These are phyloP conservation scores for Drepana falcataria DNA, from an alignment of 2,888 invertebrate species.

Conservation along the genomic window DNA sequence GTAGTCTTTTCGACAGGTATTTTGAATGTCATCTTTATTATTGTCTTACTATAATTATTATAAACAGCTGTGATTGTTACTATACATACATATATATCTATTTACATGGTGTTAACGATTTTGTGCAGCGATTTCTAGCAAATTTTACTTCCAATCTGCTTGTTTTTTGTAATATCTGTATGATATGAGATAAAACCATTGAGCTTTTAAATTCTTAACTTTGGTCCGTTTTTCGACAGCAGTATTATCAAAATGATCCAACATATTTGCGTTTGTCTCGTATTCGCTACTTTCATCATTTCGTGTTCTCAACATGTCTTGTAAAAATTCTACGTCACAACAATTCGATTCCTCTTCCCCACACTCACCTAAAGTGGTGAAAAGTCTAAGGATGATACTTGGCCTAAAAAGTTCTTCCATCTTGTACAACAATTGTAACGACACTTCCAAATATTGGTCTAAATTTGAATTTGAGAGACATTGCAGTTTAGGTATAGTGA, in stretches of 20 bases:
- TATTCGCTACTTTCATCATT: neutral
- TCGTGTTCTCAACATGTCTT: neutral
- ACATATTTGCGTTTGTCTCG: too few species aligned
- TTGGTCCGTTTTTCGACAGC: constrained; percentile 4
- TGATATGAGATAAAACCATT: neutral
- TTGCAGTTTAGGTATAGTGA: constrained; percentile 57
- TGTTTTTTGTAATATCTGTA: constrained; percentile 33
- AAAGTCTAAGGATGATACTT: constrained; percentile 15
- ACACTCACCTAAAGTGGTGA: constrained; percentile 11
- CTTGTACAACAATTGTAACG: constrained; percentile 11
- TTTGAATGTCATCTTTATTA: constrained; percentile 55
- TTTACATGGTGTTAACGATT: constrained; percentile 7
- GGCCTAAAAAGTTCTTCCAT: constrained; percentile 24
- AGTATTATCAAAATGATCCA: constrained; percentile 2
- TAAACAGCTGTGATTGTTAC: constrained; percentile 62
- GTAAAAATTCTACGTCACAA: neutral
- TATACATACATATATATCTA: constrained; percentile 17
- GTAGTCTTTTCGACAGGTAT: constrained; percentile 66
- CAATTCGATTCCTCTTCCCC: constrained; percentile 13
- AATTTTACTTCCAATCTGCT: constrained; percentile 48
- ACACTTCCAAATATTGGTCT: constrained; percentile 46
- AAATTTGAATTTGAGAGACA: constrained; percentile 56
- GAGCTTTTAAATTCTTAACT: too few species aligned
- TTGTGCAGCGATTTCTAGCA: constrained; percentile 51
- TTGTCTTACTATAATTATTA: constrained; percentile 36